Conservation (phyloP, 2,888 invertebrate genomes). For the Heteromyza rotundicornis region DNA sequence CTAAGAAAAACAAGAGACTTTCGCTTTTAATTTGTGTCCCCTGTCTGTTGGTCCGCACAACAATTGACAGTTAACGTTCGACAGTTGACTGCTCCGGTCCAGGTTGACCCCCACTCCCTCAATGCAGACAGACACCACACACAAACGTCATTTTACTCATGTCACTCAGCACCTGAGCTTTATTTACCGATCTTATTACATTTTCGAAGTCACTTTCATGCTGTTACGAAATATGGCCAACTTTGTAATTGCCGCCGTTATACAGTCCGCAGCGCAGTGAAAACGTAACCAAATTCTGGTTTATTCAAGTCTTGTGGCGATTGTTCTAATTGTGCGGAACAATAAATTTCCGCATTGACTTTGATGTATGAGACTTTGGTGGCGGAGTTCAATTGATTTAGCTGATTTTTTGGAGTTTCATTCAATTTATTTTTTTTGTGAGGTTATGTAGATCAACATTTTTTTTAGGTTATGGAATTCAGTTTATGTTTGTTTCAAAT, state of each 20-base stretch:
- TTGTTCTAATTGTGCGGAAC: slow-evolving; percentile 1
- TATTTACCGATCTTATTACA: neutral
- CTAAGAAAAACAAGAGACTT: too few relatives aligned
- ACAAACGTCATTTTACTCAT: too few relatives aligned
- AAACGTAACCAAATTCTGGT: neutral
- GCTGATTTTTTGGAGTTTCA: too few relatives aligned
- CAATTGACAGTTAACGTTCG: neutral
- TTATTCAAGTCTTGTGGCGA: neutral
- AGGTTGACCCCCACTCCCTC: too few relatives aligned
- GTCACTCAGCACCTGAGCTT: too few relatives aligned
- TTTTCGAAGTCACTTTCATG: neutral
- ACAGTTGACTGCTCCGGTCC: too few relatives aligned
- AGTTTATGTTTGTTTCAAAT: too few relatives aligned
- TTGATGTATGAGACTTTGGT: slow-evolving; percentile 26
- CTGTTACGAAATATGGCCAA: too few relatives aligned
- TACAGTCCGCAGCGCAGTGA: neutral
- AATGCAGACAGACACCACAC: too few relatives aligned
- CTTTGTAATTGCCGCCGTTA: neutral
- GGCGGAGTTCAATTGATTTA: slow-evolving; percentile 20
- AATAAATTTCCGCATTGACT: slow-evolving; percentile 22
- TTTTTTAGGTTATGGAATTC: too few relatives aligned
- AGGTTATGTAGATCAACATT: too few relatives aligned
- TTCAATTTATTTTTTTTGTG: too few relatives aligned
- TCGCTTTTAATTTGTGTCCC: slow-evolving; percentile 1
- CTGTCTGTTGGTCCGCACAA: neutral